Base-by-base conservation (phyloP, 2,113 vertebrate genomes). In the Lepisosteus osseus region DNA sequence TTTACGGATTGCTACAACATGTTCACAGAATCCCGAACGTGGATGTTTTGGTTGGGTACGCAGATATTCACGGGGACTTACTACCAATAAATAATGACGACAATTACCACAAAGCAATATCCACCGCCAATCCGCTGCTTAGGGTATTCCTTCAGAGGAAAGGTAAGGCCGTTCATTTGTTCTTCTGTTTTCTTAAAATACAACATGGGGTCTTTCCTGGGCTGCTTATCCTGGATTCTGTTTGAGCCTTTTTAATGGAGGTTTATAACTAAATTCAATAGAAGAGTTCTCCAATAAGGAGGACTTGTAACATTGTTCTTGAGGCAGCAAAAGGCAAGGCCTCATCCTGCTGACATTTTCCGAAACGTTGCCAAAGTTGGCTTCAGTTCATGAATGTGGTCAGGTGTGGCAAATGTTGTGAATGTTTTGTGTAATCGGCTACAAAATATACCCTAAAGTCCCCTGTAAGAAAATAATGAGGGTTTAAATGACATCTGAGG, bases 51-150 rank as follows among this genome's bases (percentile, higher is more conserved):
- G 95, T 99, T 82, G 97, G 96, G 9, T 99, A 99, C 17, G 95
- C 95, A 0, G 97, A 99, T 57, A 77, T 99, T 78, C 96, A 99
- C 0, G 97, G 97, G 1, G 97, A 99, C 86, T 89, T 99, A 55
- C 86, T 99, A 71, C 97, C 97, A 15, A 99, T 99, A 84, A 99
- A 99, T 82, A 99, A 99, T 0, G 96, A 99, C 2, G 97, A 99
- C 83, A 99, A 99, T 85, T 99, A 98, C 51, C 93, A 96, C 83
- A 98, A 96, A 87, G 97, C 97, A n/a, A 94, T 99, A 69, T 94
- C 96, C 41, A 95, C 94, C 0, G 97, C 97, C 76, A 95, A 87
- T 68, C 97, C 97, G 3, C 86, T 99, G 11, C 96, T 99, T 67
- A 85, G 97, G 79, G 92, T 99, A 78, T 98, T 99, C 77, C 93